These are phyloP conservation scores for Sylvilagus bachmani DNA, from an alignment of 2,113 vertebrate species.

Conservation along the genomic window DNA sequence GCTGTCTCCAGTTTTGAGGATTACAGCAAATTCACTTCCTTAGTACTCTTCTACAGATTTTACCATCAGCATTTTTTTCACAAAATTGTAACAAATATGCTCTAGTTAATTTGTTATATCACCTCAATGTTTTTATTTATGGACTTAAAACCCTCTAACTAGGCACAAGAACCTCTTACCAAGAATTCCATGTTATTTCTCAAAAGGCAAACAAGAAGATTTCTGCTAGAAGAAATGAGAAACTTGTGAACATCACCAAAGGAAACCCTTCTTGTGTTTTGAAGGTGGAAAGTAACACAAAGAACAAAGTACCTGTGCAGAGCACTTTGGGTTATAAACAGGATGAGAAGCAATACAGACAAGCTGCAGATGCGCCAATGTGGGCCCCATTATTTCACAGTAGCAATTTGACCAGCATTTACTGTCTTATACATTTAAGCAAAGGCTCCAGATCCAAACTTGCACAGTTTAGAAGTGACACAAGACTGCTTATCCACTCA, in stretches of 20 bases:
- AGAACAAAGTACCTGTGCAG: background rate
- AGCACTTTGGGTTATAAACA: background rate
- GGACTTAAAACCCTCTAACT: background rate
- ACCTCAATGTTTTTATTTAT: background rate
- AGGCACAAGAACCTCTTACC: background rate
- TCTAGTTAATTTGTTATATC: background rate
- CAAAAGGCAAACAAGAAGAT: background rate
- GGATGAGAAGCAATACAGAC: background rate
- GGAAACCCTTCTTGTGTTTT: background rate
- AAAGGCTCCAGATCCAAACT: background rate
- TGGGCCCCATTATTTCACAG: background rate
- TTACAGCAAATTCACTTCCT: background rate
- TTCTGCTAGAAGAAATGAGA: slow-evolving; percentile 11
- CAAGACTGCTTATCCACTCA: slow-evolving; percentile 4
- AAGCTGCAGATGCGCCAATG: background rate
- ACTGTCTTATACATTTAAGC: background rate
- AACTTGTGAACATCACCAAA: background rate
- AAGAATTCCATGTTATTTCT: slow-evolving; percentile 10
- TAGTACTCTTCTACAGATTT: background rate
- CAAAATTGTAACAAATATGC: background rate
- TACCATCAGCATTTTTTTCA: background rate
- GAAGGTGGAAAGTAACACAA: background rate
- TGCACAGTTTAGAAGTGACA: slow-evolving; percentile 22
- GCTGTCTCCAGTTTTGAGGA: slow-evolving; percentile 28
- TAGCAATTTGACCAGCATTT: background rate